phyloP scores from a whole-genome alignment of 2,113 vertebrate species.

The Mesoclemmys tuberculata region DNA sequence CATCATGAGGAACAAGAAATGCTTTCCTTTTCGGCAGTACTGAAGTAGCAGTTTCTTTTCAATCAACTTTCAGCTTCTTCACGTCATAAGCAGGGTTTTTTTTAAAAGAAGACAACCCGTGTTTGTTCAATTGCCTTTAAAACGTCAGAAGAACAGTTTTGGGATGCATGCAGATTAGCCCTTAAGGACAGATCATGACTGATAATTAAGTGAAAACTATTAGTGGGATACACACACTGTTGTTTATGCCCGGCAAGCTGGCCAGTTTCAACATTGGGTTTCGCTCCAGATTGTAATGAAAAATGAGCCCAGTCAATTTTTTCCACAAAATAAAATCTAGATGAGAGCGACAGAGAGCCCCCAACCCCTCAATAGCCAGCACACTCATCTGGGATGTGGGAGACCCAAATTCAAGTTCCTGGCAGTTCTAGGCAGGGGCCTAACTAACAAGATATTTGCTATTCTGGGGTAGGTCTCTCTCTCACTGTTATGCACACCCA shows the following conservation, averaged over 20 bases:
- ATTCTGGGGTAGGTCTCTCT: neutral
- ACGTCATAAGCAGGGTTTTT: accelerated
- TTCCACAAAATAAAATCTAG: neutral
- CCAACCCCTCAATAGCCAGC: neutral
- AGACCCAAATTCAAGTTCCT: neutral
- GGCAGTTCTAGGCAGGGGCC: neutral
- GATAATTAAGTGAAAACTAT: neutral
- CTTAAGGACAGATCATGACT: neutral
- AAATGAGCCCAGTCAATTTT: neutral
- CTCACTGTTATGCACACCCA: neutral
- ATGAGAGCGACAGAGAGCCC: neutral
- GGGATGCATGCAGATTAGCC: neutral
- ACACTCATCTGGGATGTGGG: neutral
- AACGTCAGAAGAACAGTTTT: accelerated
- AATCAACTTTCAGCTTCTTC: neutral
- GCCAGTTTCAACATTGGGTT: neutral
- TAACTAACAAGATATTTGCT: neutral
- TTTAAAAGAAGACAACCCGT: accelerated
- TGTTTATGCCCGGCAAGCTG: neutral
- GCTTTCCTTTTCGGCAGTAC: accelerated
- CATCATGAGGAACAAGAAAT: neutral
- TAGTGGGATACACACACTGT: neutral
- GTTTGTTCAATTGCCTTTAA: neutral
- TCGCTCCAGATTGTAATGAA: neutral
- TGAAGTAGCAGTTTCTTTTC: neutral